Evolutionary conservation across 2,113 vertebrate genomes (phyloP).

Genomic region (Datnioides undecimradiatus): DNA sequence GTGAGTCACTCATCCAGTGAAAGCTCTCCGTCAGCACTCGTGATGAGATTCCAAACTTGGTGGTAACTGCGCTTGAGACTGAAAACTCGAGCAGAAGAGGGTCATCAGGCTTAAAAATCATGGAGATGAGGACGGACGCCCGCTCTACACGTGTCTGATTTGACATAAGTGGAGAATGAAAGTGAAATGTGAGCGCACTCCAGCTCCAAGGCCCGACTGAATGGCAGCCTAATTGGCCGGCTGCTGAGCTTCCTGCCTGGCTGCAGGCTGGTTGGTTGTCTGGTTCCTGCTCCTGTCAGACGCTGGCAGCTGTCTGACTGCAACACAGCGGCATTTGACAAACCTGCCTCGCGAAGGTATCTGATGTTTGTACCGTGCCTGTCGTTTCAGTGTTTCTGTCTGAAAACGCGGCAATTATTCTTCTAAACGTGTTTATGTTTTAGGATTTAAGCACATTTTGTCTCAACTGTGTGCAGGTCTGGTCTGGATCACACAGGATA

Average conservation of each 20-base stretch:
- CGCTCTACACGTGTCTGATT: not conserved
- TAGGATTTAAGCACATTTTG: not conserved
- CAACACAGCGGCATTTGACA: conserved; percentile 11
- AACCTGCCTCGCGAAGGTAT: conserved; percentile 18
- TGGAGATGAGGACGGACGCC: not conserved
- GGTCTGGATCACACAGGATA: not conserved
- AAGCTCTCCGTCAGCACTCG: no score
- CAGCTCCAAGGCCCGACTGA: not conserved
- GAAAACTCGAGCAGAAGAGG: not conserved
- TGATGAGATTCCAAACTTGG: not conserved
- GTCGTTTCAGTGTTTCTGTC: not conserved
- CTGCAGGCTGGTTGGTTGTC: conserved; percentile 19
- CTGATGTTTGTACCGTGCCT: not conserved
- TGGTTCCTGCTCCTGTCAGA: conserved; percentile 8
- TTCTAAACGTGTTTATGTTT: not conserved
- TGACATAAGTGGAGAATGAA: not conserved
- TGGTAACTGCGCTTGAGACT: no score
- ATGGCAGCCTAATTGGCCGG: conserved; percentile 20
- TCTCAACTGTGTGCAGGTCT: no score
- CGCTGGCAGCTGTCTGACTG: conserved; percentile 9
- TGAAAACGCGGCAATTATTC: not conserved
- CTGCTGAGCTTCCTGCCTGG: conserved; percentile 10
- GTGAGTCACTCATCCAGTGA: no score
- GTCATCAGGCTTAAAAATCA: not conserved
- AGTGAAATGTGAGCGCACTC: not conserved